These are phyloP conservation scores for Troglohyphantes excavatus DNA, from an alignment of 2,888 invertebrate species.

Conservation along the genomic window DNA sequence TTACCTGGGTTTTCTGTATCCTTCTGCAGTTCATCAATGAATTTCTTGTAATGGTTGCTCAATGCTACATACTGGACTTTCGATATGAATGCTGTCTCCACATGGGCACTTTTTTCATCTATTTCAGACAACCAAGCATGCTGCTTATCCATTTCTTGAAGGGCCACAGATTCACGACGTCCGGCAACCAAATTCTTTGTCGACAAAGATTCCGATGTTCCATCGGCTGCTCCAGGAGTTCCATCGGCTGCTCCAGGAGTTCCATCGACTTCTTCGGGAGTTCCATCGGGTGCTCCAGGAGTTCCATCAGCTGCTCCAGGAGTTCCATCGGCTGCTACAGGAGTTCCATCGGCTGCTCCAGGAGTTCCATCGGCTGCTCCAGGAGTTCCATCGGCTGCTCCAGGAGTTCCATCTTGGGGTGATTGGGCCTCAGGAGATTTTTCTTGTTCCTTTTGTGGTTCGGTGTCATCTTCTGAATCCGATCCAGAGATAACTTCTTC, in stretches of 20 bases:
- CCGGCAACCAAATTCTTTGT: not conserved
- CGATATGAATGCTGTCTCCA: slow-evolving; percentile 32
- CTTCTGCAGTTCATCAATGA: slow-evolving; percentile 7
- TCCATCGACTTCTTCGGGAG: too few species aligned
- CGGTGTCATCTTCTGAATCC: not conserved
- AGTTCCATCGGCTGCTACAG: not conserved
- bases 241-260: not conserved
- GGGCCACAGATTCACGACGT: not conserved
- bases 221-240: not conserved
- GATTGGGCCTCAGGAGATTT: not conserved
- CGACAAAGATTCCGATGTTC: not conserved
- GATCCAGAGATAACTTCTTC: not conserved
- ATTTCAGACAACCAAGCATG: slow-evolving; percentile 54
- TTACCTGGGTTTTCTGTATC: not conserved
- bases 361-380: not conserved
- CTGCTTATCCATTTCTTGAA: slow-evolving; percentile 30
- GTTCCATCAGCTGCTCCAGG: not conserved
- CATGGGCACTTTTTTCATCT: slow-evolving; percentile 8
- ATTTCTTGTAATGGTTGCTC: slow-evolving; percentile 56
- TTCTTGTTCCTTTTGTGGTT: not conserved
- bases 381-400: not conserved
- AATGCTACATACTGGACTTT: slow-evolving; percentile 55
- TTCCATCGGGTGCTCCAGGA: not conserved
- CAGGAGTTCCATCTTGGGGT: not conserved
- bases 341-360: not conserved